Conservation (phyloP, 2,797 vertebrate species). For the Tenualosa thibaudeaui region DNA sequence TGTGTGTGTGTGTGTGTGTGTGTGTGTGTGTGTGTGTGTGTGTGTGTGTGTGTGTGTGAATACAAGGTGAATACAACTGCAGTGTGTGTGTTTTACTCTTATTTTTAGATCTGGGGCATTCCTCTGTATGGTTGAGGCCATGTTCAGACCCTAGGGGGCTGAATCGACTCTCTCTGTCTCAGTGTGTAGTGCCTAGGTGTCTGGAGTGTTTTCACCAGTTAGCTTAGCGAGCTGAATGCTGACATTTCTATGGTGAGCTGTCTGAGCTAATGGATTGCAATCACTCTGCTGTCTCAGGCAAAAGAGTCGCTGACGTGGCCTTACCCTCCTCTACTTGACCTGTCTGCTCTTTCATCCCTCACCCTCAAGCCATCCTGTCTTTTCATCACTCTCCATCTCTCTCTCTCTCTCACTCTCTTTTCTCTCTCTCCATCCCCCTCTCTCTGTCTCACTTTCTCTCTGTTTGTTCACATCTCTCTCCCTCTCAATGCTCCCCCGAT, state of each 20-base stretch:
- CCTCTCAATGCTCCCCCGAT: background rate
- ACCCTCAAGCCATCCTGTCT: background rate
- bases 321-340: background rate
- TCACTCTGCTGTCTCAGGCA: background rate
- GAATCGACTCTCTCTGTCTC: background rate
- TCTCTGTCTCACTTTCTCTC: background rate
- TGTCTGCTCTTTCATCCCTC: background rate
- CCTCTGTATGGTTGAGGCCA: background rate
- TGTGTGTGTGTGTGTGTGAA: background rate
- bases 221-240: background rate
- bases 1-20: too few relatives aligned
- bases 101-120: conserved; percentile 21
- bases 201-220: background rate
- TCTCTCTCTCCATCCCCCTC: background rate
- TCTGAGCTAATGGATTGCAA: background rate
- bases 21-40: background rate
- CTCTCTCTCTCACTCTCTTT: background rate
- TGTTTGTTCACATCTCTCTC: background rate
- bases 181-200: background rate
- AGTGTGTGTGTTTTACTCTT: background rate
- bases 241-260: too few relatives aligned
- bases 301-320: background rate
- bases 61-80: background rate
- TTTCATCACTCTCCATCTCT: background rate
- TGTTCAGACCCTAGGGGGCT: background rate